Conservation (phyloP, 2,113 vertebrate genomes). For the Tupaia tana region DNA sequence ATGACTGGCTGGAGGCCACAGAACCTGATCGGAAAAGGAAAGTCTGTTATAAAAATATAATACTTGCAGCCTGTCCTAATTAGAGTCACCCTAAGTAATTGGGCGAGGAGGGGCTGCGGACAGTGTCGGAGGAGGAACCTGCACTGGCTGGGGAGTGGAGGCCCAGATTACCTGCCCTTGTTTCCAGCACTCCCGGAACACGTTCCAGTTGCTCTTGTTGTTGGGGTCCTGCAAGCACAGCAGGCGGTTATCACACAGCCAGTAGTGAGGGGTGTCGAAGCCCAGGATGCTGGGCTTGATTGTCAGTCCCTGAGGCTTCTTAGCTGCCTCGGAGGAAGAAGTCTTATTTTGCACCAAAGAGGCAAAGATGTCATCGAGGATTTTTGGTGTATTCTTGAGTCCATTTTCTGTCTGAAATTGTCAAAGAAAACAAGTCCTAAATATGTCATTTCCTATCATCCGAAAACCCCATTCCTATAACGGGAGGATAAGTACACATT, state of each 20-base stretch:
- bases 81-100: background rate
- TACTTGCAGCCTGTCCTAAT: background rate
- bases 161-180: constrained; percentile 87
- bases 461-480: background rate
- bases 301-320: constrained; percentile 85
- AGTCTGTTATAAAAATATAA: background rate
- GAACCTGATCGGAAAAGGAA: background rate
- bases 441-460: background rate
- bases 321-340: constrained; percentile 82
- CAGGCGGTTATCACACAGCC: constrained; percentile 89
- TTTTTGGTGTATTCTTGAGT: constrained; percentile 89
- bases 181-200: constrained; percentile 91
- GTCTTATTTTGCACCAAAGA: constrained; percentile 89
- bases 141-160: background rate
- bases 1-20: background rate
- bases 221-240: constrained; percentile 90
- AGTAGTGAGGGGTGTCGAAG: constrained; percentile 90
- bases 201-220: constrained; percentile 91
- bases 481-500: background rate
- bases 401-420: constrained; percentile 87
- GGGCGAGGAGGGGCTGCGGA: too few species aligned
- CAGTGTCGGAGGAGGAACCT: background rate
- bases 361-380: constrained; percentile 91
- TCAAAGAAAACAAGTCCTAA: constrained; percentile 44
- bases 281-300: constrained; percentile 88